These are phyloP conservation scores for Thermophis baileyi DNA, from an alignment of 2,113 vertebrate species.

Conservation along the genomic window DNA sequence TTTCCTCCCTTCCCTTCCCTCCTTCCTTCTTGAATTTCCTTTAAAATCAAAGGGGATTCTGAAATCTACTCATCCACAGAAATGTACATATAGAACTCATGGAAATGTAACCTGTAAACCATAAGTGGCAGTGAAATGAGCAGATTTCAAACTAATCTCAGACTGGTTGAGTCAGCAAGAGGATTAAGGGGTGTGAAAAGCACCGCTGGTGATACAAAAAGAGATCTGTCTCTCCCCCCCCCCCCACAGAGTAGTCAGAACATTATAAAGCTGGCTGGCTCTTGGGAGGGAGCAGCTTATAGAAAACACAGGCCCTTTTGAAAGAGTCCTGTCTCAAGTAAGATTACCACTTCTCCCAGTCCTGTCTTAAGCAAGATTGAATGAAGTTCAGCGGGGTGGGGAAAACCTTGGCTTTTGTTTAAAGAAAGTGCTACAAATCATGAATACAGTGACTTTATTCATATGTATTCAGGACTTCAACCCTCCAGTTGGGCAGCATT, in stretches of 20 bases:
- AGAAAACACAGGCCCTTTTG: neutral
- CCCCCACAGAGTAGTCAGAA: neutral
- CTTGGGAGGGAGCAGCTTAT: neutral
- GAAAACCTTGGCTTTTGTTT: neutral
- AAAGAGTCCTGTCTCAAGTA: neutral
- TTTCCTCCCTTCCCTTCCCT: neutral
- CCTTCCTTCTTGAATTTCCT: neutral
- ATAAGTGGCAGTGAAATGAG: conserved; percentile 1
- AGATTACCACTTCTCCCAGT: neutral
- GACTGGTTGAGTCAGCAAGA: conserved; percentile 4
- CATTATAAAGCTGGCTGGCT: neutral
- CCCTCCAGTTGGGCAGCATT: neutral
- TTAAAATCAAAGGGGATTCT: neutral
- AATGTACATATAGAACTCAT: neutral
- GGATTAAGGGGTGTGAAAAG: conserved; percentile 26
- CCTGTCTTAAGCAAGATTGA: neutral
- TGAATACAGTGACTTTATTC: neutral
- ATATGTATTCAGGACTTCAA: neutral
- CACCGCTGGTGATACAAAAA: neutral
- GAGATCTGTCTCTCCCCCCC: neutral
- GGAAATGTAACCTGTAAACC: neutral
- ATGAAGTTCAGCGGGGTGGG: neutral
- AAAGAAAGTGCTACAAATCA: neutral
- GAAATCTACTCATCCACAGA: neutral
- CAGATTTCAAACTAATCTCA: conserved; percentile 1